These are phyloP conservation scores for Leptestheria dahalacensis DNA, from an alignment of 1,140 invertebrate genomes.

Conservation along the genomic window DNA sequence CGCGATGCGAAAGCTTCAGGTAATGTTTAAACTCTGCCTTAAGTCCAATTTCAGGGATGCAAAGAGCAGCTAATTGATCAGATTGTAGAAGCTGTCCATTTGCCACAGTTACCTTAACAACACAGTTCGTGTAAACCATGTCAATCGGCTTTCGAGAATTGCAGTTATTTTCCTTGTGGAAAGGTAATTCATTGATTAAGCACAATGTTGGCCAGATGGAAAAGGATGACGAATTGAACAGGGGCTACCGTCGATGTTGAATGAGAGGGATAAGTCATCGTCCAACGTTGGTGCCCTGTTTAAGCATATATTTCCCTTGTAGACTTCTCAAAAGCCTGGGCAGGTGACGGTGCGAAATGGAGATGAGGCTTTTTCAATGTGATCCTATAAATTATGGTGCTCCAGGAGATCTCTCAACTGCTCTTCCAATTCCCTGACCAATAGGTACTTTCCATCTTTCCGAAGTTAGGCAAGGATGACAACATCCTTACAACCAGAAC, in stretches of 20 bases:
- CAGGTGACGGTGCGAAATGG: too few relatives aligned
- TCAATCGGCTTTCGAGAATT: background rate
- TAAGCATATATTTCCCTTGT: background rate
- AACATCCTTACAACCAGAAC: background rate
- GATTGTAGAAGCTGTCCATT: too few relatives aligned
- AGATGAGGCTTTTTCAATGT: background rate
- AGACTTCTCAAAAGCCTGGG: background rate
- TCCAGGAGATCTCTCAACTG: background rate
- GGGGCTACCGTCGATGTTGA: slow-evolving; percentile 22
- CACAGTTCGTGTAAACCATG: too few relatives aligned
- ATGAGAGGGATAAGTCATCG: background rate
- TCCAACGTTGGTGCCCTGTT: background rate
- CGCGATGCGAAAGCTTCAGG: too few relatives aligned
- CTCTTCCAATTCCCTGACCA: background rate
- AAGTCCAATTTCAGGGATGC: too few relatives aligned
- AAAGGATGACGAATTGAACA: slow-evolving; percentile 25
- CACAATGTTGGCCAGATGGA: slow-evolving; percentile 25
- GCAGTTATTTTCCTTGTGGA: slow-evolving; percentile 12
- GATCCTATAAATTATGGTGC: background rate
- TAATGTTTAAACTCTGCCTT: too few relatives aligned
- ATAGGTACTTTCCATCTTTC: background rate
- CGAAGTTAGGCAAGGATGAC: background rate
- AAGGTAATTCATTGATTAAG: slow-evolving; percentile 25
- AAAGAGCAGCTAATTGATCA: too few relatives aligned
- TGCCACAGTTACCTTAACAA: too few relatives aligned